Evolutionary conservation across 30 jellyfish, hydroid and myxozoan genomes (phyloP), one percentile per base, ranked within the genome.

Genomic region (Aurelia aurita complex sp. Pacific): DNA sequence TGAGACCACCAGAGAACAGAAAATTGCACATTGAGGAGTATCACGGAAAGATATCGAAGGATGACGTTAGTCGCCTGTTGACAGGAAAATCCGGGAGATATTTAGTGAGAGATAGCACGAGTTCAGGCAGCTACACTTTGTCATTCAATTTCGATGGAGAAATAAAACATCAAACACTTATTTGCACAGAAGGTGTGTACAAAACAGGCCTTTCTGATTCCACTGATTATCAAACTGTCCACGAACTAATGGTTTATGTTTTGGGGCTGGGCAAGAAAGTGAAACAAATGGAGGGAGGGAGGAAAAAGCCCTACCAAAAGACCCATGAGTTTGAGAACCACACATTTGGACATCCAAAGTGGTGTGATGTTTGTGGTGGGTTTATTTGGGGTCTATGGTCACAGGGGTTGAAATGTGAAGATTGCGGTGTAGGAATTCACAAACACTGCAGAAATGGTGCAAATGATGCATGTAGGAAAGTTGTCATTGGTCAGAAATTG

Each of bases 321-420:
- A 90, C 90, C 76, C 98, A 94, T 89, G 85, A 80, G 34, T 94
- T 94, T 76, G 90, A 78, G 80, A 67, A 76, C 33, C 89, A 88
- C 62, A 73, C 97, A 11, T 94, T 69, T 59, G 88, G 71, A 57
- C 97, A 94, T 71, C 98, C 98, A 50, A 94, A 83, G 78, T 94
- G 98, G 98, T 94, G 98, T 80, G 97, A 88, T 23, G 78, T 69
- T 40, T 94, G 98, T 72, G 90, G 97, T 14, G 89, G 92, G 3
- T 94, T 94, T 76, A 68, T 94, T 4, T 94, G 98, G 98, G 98
- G 98, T 12, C 90, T 94, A 5, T 73, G 94, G 86, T 81, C 89
- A 35, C 98, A 94, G 67, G 98, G 98, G 2, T 54, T 73, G 46
- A 94, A 94, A 77, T 94, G 98, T 69, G 97, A 94, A 68, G 96